Evolutionary conservation across 2,113 vertebrate genomes (phyloP), one percentile per base, ranked within the genome.

Genomic region (Kryptolebias marmoratus): DNA sequence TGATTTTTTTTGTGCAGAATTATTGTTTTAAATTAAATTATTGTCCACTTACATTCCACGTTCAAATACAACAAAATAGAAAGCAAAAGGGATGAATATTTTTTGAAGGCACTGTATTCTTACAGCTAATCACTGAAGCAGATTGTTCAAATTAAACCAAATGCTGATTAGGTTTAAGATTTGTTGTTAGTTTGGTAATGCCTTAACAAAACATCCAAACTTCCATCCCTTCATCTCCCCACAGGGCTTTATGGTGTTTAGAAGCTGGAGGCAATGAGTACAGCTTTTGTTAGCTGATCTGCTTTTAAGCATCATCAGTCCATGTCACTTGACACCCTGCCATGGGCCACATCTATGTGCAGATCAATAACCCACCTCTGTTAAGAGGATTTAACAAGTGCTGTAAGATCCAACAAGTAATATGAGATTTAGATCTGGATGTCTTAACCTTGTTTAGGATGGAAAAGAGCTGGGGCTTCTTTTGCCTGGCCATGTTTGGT

Each of bases 321-420:
- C 28, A 18, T 55, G 58, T 30, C 79, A 87, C 77, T 80, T 73
- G 84, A 89, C 71, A 67, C 73, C 65, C 31, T 11, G 2, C 10
- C 52, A 58, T 75, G 31, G 27, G 67, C 60, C 15, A 10, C 30
- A 55, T 84, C 69, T 52, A 65, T 64, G 67, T 68, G 65, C 32
- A 77, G 83, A 88, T 87, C 83, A 87, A 88, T 90, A 77, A 64
- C 62, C 71, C 49, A 27, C 53, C 56, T 63, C 64, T 71, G 48
- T 64, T 69, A 59, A 76, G 71, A 82, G 64, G 75, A 59, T 70
- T 67, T 62, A 73, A 76, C 70, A 22, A 22, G 22, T 22, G 22
- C 22, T 64, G 56, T 53, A 65, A 54, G 36, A 67, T 48, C 44
- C 53, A 27, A 45, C 55, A 16, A 39, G 56, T 68, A 36, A 71